phyloP scores from a whole-genome alignment of 1,140 invertebrate genomes.

The Formica selysi region DNA sequence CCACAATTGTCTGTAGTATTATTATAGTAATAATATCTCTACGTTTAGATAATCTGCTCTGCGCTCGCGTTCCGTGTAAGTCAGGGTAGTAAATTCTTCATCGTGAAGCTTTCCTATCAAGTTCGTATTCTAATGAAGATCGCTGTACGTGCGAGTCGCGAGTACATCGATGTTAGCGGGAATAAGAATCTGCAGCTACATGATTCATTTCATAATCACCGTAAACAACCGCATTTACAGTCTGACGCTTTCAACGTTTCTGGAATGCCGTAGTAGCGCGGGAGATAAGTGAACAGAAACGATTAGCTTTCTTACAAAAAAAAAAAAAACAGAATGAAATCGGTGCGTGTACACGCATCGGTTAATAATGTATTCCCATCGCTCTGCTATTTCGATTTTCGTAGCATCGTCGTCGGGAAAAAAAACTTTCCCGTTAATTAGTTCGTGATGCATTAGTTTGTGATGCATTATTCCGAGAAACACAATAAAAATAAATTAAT shows the following conservation, averaged over 20 bases:
- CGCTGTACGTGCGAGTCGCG: conserved; percentile 37
- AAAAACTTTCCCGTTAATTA: too few relatives aligned
- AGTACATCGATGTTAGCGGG: conserved; percentile 49
- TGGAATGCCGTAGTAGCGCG: conserved; percentile 56
- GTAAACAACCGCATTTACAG: conserved; percentile 59
- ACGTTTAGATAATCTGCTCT: not conserved
- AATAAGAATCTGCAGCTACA: conserved; percentile 53
- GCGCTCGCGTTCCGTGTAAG: not conserved
- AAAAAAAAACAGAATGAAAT: conserved; percentile 29
- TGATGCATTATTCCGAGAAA: not conserved
- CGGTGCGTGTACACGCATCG: not conserved
- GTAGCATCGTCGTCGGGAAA: too few relatives aligned
- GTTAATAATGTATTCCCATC: conserved; percentile 50
- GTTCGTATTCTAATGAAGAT: conserved; percentile 67
- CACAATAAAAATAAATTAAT: not conserved
- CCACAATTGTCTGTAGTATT: not conserved
- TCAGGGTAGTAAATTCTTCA: conserved; percentile 16
- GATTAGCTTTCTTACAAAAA: conserved; percentile 60
- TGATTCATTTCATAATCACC: conserved; percentile 62
- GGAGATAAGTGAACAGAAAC: conserved; percentile 66
- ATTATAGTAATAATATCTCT: not conserved
- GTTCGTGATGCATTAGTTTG: too few relatives aligned
- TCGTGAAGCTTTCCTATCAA: not conserved
- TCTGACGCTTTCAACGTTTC: conserved; percentile 66
- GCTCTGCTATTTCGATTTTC: conserved; percentile 17